Evolutionary conservation across 2,888 invertebrate species (phyloP).

Genomic region (Chromoteleia sp.): DNA sequence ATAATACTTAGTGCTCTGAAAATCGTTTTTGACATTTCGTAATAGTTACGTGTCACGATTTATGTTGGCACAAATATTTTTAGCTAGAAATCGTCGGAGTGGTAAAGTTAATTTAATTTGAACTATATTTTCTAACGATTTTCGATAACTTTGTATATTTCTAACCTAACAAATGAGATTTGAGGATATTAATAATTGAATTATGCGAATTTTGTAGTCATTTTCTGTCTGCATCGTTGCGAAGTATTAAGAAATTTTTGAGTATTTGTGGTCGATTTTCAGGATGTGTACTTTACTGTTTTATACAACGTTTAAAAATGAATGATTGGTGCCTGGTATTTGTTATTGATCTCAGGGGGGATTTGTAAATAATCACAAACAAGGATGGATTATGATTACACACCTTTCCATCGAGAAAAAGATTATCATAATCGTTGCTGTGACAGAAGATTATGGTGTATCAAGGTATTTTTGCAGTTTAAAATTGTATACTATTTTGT

Average conservation of each 20-base stretch:
- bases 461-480: constrained; percentile 86
- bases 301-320: constrained; percentile 22
- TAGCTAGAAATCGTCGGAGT: too few species aligned
- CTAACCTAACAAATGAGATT: constrained; percentile 8
- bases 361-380: constrained; percentile 56
- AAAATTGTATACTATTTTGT: too few species aligned
- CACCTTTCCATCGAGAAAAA: constrained; percentile 86
- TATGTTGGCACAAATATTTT: too few species aligned
- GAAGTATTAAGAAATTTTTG: background rate
- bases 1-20: constrained; percentile 1
- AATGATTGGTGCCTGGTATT: constrained; percentile 26
- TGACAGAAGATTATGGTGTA: constrained; percentile 94
- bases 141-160: background rate
- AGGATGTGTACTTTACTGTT: constrained; percentile 7
- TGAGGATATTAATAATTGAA: constrained; percentile 7
- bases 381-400: constrained; percentile 88
- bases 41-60: background rate
- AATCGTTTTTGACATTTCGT: constrained; percentile 34
- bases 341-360: constrained; percentile 43
- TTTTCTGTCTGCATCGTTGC: too few species aligned
- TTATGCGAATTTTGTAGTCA: background rate
- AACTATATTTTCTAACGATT: too few species aligned
- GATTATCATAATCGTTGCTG: constrained; percentile 95
- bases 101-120: too few species aligned
- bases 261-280: constrained; percentile 3